Percentiles rank a stretch among this genome's conserved stretches.
Conservation (phyloP, 2,797 vertebrate species). For the Malacoraja senta region DNA sequence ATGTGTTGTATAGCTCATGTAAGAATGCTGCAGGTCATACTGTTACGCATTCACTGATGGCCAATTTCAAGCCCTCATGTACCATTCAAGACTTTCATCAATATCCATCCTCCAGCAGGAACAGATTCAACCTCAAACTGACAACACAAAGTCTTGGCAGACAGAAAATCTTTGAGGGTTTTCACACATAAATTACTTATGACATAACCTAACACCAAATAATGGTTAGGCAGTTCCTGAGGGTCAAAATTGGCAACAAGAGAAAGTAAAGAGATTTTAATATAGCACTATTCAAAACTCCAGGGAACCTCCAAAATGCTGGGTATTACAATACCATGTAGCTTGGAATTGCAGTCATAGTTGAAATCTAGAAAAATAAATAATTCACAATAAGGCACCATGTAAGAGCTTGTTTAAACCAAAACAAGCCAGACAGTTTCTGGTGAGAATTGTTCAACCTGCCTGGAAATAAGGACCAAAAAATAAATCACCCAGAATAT, state of each 20-base stretch:
- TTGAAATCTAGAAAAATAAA: not conserved
- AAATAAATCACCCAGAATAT: not conserved
- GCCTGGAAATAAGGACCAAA: not conserved
- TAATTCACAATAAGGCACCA: not conserved
- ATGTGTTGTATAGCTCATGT: not conserved
- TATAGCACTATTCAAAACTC: too few species aligned
- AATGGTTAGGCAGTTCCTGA: not conserved
- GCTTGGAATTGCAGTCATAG: too few species aligned
- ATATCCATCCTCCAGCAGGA: not conserved
- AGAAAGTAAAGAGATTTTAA: too few species aligned
- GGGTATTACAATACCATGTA: too few species aligned
- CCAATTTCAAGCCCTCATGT: not conserved
- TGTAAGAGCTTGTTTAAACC: not conserved
- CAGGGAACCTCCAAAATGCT: too few species aligned
- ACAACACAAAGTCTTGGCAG: not conserved
- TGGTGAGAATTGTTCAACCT: not conserved
- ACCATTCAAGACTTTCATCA: not conserved
- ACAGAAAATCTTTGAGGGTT: constrained; percentile 22
- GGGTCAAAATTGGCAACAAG: not conserved
- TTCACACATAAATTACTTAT: not conserved
- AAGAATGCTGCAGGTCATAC: not conserved
- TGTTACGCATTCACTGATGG: not conserved
- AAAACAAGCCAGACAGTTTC: not conserved
- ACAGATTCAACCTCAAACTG: not conserved
- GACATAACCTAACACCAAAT: not conserved